Conservation (phyloP, 2,797 vertebrate species). For the Enteromius paludinosus region DNA sequence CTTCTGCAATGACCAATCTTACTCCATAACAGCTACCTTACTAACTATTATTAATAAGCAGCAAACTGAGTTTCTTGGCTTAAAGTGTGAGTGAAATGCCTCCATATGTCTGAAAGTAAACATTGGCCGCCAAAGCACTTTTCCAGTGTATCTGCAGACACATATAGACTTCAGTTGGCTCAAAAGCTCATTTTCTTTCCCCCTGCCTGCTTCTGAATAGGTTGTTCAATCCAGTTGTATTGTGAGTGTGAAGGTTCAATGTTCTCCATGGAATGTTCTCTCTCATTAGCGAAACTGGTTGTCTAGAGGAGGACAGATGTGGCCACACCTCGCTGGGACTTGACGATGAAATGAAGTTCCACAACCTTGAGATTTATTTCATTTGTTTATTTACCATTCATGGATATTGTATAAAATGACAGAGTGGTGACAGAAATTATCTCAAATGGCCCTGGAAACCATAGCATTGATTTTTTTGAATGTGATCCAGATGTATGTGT, state of each 20-base stretch:
- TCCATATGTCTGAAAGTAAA: not conserved
- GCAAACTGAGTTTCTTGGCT: not conserved
- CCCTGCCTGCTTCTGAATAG: conserved; percentile 78
- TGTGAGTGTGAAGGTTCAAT: conserved; percentile 38
- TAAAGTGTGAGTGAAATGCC: not conserved
- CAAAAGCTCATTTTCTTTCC: conserved; percentile 67
- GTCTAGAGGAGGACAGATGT: conserved; percentile 32
- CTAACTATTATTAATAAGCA: not conserved
- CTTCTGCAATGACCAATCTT: not conserved
- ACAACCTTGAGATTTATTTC: not conserved
- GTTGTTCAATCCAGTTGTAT: conserved; percentile 40
- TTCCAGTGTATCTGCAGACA: conserved; percentile 12
- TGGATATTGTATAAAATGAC: conserved; percentile 35
- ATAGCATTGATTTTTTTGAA: not conserved
- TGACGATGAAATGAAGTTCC: conserved; percentile 14
- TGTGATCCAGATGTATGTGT: conserved; percentile 11
- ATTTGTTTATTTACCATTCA: conserved; percentile 12
- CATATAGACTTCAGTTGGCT: conserved; percentile 20
- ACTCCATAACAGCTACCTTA: not conserved
- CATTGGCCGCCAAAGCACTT: conserved; percentile 24
- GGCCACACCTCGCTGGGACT: conserved; percentile 25
- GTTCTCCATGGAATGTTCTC: conserved; percentile 45
- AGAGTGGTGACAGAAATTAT: conserved; percentile 27
- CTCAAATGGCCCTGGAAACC: not conserved
- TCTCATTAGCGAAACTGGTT: conserved; percentile 47